These are phyloP conservation scores for Hippocampus barbouri DNA, from an alignment of 2,113 vertebrate species.

Conservation along the genomic window DNA sequence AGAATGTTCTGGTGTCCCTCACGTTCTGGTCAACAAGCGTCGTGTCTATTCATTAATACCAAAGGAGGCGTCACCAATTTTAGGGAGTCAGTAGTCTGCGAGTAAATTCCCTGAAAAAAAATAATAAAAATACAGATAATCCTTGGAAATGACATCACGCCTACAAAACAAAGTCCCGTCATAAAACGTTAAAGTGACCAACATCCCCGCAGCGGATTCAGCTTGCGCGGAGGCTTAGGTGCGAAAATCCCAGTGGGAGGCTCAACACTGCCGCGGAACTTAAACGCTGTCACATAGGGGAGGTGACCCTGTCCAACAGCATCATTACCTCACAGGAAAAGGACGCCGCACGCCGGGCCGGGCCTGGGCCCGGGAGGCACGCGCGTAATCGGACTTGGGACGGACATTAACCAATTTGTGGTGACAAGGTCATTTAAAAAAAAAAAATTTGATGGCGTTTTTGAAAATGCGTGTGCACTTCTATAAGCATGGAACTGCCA, in stretches of 20 bases:
- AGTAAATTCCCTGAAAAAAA: conserved; percentile 11
- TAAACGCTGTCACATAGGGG: conserved; percentile 38
- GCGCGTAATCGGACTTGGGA: background rate
- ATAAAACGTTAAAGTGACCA: conserved; percentile 48
- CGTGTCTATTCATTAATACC: background rate
- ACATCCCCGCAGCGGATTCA: conserved; percentile 39
- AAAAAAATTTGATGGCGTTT: background rate
- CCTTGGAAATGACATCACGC: conserved; percentile 10
- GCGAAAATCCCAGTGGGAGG: conserved; percentile 27
- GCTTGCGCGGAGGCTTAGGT: conserved; percentile 40
- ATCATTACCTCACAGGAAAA: conserved; percentile 44
- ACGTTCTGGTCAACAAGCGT: background rate
- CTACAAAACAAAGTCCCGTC: conserved; percentile 32
- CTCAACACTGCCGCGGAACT: conserved; percentile 34
- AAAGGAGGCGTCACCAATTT: background rate
- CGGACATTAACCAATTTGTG: background rate
- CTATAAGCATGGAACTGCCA: background rate
- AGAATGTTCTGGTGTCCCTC: background rate
- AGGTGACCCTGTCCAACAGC: conserved; percentile 3
- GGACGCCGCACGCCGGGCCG: conserved; percentile 11
- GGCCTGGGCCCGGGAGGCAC: conserved; percentile 13
- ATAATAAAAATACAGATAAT: background rate
- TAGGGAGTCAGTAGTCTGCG: background rate
- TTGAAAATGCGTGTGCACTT: background rate
- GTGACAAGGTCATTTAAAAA: background rate